Evolutionary conservation across 1,140 invertebrate species (phyloP), one percentile per base, ranked within the genome.

Genomic region (Chrysoperla carnea): DNA sequence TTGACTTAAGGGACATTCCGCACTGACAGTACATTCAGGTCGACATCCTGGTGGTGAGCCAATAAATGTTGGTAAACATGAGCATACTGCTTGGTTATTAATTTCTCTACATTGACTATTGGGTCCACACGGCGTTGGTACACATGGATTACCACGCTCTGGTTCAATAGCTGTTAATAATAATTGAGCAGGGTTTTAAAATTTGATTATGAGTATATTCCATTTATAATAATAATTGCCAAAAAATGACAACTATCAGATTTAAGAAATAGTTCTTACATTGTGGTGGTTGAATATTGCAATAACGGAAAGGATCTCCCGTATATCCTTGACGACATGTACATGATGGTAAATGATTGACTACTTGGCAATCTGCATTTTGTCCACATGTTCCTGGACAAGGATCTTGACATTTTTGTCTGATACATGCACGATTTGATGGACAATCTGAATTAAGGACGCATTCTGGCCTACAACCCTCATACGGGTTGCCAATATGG

Each of bases 61-160:
- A 39, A 58, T 54, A 49, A 59, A 63, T 42, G 41, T 51, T 17
- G 41, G 47, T 37, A 51, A 48, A 51, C 78, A 81, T 53, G 72
- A 70, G 52, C 81, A 84, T 6, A 75, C 71, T 2, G 78, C 73
- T 54, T 75, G 69, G 37, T 64, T 63, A 50, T 76, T 74, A 23
- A 66, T 67, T 50, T 75, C 70, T 50, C 75, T 70, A 58, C 81
- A 84, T 48, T 75, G 60, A 52, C 74, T 74, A 53, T 84, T 73
- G 12, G 75, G 69, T 17, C 84, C 84, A 59, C 83, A 87, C 5
- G 80, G 80, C 15, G 75, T 79, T 23, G 79, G 78, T 44, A 62
- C 60, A 54, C 81, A 84, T 1, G 76, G 78, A 53, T 79, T 68
- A 29, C 55, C 41, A 8, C 50, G 52, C 44, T 51, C 50, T 42